Conservation (phyloP, 1,140 invertebrate genomes). For the Pachyrhynchus sulphureomaculatus region DNA sequence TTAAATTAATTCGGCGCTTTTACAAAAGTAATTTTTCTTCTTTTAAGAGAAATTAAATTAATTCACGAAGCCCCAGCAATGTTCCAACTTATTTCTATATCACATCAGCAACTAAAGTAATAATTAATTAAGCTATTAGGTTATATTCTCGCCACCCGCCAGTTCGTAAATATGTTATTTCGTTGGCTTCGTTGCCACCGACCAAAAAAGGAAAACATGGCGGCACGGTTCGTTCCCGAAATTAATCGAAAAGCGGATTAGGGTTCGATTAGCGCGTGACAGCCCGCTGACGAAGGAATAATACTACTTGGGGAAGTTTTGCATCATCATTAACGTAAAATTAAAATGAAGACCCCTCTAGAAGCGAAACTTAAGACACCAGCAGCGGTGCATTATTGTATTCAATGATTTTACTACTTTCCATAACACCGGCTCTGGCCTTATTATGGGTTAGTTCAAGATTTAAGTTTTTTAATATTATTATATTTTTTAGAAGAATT, state of each 20-base stretch:
- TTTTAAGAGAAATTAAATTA: constrained; percentile 1
- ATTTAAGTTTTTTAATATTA: no score
- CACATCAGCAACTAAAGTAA: constrained; percentile 15
- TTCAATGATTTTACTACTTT: no score
- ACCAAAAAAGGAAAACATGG: constrained; percentile 25
- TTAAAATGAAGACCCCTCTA: no score
- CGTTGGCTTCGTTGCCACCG: constrained; percentile 16
- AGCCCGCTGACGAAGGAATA: constrained; percentile 26
- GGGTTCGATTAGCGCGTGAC: constrained; percentile 26
- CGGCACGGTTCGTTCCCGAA: constrained; percentile 24
- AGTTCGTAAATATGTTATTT: constrained; percentile 17
- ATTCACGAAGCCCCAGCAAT: neutral
- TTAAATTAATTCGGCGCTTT: neutral
- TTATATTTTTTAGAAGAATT: no score
- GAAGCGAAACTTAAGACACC: no score
- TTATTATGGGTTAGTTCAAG: no score
- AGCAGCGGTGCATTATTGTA: no score
- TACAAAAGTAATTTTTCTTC: constrained; percentile 1
- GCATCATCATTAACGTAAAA: constrained; percentile 14
- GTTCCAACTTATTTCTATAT: constrained; percentile 15
- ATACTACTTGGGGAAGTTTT: constrained; percentile 10
- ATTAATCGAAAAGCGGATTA: constrained; percentile 27
- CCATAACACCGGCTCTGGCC: no score
- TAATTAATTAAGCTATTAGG: constrained; percentile 20
- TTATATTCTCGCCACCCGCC: constrained; percentile 11